Conservation (phyloP, 2,113 vertebrate genomes). For the Peromyscus californicus region DNA sequence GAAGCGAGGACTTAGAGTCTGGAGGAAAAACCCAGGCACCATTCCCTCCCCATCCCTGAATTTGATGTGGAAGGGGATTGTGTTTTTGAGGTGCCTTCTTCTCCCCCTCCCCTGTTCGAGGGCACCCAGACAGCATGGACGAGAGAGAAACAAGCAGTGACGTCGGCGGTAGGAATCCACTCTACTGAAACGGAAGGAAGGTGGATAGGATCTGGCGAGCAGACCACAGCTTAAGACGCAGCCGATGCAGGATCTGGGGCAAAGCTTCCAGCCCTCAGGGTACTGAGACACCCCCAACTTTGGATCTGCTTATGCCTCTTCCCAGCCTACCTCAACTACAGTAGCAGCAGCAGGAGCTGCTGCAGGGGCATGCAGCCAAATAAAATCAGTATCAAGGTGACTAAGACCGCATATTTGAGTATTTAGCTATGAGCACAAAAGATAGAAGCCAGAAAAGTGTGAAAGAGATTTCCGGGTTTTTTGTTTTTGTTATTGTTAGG, state of each 20-base stretch:
- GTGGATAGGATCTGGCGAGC: neutral
- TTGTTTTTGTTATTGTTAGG: neutral
- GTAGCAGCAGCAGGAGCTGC: neutral
- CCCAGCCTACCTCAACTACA: neutral
- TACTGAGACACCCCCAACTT: accelerated
- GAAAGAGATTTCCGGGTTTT: too few species aligned
- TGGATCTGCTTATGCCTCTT: too few species aligned
- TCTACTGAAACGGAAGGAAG: neutral
- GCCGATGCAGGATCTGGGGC: accelerated
- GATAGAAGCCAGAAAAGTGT: neutral
- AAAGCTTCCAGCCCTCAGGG: neutral
- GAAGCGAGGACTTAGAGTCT: neutral
- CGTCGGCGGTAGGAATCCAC: neutral
- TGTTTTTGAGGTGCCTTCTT: neutral
- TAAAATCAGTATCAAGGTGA: neutral
- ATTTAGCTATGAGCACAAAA: neutral
- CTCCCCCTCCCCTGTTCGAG: neutral
- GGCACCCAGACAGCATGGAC: neutral
- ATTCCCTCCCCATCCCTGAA: neutral
- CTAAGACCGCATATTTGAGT: neutral
- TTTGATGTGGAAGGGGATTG: neutral
- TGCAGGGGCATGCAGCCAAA: too few species aligned
- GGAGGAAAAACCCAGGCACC: accelerated
- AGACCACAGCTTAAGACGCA: neutral
- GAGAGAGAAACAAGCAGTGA: neutral